These are phyloP conservation scores for Tetanocera ferruginea DNA, from an alignment of 2,888 invertebrate species.

Conservation along the genomic window DNA sequence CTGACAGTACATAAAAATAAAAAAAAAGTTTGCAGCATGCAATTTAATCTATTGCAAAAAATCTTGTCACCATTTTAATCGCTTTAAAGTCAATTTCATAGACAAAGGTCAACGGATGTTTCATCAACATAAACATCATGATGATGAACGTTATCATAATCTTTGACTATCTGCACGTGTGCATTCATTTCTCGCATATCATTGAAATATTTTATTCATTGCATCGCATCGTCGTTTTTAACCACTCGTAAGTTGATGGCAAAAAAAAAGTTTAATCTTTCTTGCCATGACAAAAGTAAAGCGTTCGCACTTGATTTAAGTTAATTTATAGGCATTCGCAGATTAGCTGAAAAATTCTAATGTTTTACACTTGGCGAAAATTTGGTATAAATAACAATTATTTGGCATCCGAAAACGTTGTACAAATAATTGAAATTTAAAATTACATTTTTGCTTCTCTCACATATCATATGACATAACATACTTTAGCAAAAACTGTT, in stretches of 20 bases:
- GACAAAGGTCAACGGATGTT: conserved; percentile 13
- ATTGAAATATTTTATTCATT: conserved; percentile 15
- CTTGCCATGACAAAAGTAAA: background rate
- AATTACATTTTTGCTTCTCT: too few species aligned
- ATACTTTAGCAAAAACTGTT: too few species aligned
- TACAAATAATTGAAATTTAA: too few species aligned
- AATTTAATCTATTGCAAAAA: background rate
- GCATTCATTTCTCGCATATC: background rate
- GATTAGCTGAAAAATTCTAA: conserved; percentile 47
- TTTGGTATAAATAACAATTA: too few species aligned
- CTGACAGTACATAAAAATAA: background rate
- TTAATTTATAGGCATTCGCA: conserved; percentile 60
- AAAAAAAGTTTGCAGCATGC: background rate
- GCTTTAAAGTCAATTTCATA: background rate
- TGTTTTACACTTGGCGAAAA: too few species aligned
- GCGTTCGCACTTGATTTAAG: conserved; percentile 50
- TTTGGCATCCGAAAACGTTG: too few species aligned
- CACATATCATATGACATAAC: too few species aligned
- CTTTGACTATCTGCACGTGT: background rate
- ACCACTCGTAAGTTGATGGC: background rate
- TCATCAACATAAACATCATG: background rate
- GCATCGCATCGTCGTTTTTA: background rate
- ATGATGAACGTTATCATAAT: background rate
- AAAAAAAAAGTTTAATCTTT: background rate
- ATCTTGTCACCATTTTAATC: background rate